Evolutionary conservation across 2,797 vertebrate genomes (phyloP).

Genomic region (Euphonia xanthogaster): DNA sequence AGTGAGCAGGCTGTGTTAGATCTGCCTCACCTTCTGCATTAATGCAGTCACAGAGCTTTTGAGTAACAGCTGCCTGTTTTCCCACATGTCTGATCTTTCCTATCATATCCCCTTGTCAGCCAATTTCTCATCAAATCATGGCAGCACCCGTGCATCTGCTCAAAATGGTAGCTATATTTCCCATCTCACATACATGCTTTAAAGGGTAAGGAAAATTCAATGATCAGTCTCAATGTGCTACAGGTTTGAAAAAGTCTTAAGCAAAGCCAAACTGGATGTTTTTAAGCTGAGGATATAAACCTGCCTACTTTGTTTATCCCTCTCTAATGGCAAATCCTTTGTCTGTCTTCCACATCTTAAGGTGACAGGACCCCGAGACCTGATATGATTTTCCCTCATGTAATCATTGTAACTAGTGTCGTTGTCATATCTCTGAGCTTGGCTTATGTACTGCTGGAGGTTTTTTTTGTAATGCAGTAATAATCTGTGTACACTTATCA

Average conservation of each 20-base stretch:
- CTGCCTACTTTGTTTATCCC: neutral
- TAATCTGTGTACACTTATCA: neutral
- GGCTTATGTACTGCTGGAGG: neutral
- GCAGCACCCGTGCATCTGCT: accelerated
- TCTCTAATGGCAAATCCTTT: accelerated
- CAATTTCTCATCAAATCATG: neutral
- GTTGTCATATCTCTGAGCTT: neutral
- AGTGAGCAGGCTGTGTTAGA: neutral
- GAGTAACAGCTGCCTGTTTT: neutral
- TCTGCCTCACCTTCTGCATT: neutral
- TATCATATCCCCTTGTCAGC: neutral
- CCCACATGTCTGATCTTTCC: neutral
- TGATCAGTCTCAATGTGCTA: neutral
- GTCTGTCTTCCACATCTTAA: neutral
- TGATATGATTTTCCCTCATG: neutral
- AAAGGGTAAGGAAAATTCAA: neutral
- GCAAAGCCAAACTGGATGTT: neutral
- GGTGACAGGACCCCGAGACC: neutral
- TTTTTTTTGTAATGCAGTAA: neutral
- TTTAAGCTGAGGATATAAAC: neutral
- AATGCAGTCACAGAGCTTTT: neutral
- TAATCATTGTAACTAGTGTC: neutral
- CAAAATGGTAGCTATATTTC: neutral
- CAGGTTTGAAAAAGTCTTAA: neutral
- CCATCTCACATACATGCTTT: accelerated